Conservation (phyloP, 2,888 invertebrate genomes). For the Plutella xylostella region DNA sequence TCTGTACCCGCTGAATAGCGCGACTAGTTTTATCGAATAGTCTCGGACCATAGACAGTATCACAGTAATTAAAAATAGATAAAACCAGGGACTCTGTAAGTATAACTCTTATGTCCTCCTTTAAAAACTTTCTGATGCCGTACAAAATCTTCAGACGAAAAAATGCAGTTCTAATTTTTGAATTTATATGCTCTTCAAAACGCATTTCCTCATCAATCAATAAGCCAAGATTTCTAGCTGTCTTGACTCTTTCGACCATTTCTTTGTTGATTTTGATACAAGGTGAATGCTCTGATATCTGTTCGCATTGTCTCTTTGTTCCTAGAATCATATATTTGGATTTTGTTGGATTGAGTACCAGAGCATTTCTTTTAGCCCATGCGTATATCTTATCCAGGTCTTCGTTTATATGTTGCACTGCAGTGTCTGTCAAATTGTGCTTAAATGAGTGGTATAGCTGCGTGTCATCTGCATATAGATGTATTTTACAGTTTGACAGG, state of each 20-base stretch:
- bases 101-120: conserved; percentile 3
- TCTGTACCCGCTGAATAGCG: conserved; percentile 9
- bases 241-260: conserved; percentile 5
- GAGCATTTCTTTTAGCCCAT: conserved; percentile 8
- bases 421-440: background rate
- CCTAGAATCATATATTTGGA: conserved; percentile 10
- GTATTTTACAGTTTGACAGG: conserved; percentile 11
- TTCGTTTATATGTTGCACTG: background rate
- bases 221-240: conserved; percentile 3
- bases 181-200: conserved; percentile 7
- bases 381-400: conserved; percentile 4
- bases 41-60: conserved; percentile 10
- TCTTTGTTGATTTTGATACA: background rate
- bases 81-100: conserved; percentile 10
- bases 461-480: conserved; percentile 13
- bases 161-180: conserved; percentile 7
- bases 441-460: conserved; percentile 8
- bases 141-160: conserved; percentile 13
- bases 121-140: conserved; percentile 6
- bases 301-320: background rate
- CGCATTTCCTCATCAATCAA: conserved; percentile 6
- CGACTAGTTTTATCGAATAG: background rate
- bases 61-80: conserved; percentile 10
- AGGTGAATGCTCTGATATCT: background rate
- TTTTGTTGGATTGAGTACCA: conserved; percentile 8